Percentiles rank a stretch among this genome's conserved stretches.
Evolutionary conservation across 2,797 vertebrate genomes (phyloP).

Genomic region (Macropus fuliginosus): DNA sequence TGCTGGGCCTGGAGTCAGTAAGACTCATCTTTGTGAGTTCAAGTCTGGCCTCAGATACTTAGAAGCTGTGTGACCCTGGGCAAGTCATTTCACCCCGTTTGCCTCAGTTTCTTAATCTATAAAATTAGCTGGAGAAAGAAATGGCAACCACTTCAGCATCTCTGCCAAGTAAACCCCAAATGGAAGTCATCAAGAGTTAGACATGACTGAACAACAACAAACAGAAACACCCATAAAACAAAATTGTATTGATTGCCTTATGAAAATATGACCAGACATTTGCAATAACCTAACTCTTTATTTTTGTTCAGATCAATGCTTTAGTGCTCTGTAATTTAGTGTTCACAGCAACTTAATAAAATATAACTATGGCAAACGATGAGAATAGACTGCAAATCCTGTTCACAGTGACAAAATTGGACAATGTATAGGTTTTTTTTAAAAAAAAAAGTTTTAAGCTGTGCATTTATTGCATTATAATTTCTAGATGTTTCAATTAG

Average conservation of each 20-base stretch:
- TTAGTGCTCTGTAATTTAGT: not conserved
- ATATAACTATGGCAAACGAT: not conserved
- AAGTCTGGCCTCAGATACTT: not conserved
- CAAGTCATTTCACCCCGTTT: not conserved
- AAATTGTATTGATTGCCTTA: not conserved
- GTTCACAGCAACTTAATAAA: not conserved
- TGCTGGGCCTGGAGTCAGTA: not conserved
- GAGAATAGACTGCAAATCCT: not conserved
- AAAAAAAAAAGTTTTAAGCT: not conserved
- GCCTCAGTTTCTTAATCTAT: not conserved
- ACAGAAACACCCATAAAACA: not conserved
- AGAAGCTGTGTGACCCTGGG: not conserved
- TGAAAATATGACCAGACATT: not conserved
- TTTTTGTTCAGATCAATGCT: not conserved
- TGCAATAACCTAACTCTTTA: not conserved
- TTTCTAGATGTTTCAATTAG: not conserved
- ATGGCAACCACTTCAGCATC: not conserved
- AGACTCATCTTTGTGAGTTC: not conserved
- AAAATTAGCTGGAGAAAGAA: not conserved
- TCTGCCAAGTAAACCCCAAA: not conserved
- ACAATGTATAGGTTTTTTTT: not conserved
- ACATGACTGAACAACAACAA: not conserved
- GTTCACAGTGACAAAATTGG: not conserved
- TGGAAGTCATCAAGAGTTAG: not conserved
- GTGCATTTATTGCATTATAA: not conserved